Percentiles rank a stretch among this genome's conserved stretches.
phyloP scores from a whole-genome alignment of 2,113 vertebrate genomes.

The Puma concolor region DNA sequence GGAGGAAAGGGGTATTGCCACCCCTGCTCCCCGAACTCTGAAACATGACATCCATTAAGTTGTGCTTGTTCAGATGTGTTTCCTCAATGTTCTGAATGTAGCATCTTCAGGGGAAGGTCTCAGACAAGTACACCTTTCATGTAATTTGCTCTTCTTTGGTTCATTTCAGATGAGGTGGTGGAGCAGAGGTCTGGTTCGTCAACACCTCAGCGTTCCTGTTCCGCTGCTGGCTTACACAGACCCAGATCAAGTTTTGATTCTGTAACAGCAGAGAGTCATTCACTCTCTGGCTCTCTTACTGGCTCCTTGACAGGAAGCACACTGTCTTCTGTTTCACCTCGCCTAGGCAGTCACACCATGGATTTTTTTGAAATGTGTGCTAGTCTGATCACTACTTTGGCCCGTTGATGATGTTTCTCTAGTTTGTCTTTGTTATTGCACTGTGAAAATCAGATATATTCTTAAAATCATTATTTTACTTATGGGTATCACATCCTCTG shows the following conservation, averaged over 20 bases:
- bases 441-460: slow-evolving; percentile 77
- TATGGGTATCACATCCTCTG: slow-evolving; percentile 5
- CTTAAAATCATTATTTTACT: slow-evolving; percentile 61
- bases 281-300: slow-evolving; percentile 91
- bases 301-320: slow-evolving; percentile 91
- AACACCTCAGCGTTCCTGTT: slow-evolving; percentile 96
- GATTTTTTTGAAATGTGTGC: slow-evolving; percentile 99
- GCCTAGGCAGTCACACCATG: slow-evolving; percentile 98
- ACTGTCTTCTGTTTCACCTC: slow-evolving; percentile 86
- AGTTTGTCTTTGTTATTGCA: slow-evolving; percentile 48
- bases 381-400: slow-evolving; percentile 97
- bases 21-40: neutral
- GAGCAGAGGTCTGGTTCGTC: slow-evolving; percentile 96
- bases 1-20: neutral
- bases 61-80: neutral
- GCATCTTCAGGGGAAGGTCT: neutral
- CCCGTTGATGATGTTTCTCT: slow-evolving; percentile 87
- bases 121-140: neutral
- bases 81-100: neutral
- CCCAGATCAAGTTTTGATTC: slow-evolving; percentile 95
- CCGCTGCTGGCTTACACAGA: slow-evolving; percentile 91
- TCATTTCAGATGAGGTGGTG: slow-evolving; percentile 91
- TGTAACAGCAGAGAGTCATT: slow-evolving; percentile 83
- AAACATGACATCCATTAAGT: neutral
- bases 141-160: slow-evolving; percentile 19